phyloP scores from a whole-genome alignment of 1,140 invertebrate species.

The Drosophila pandora region DNA sequence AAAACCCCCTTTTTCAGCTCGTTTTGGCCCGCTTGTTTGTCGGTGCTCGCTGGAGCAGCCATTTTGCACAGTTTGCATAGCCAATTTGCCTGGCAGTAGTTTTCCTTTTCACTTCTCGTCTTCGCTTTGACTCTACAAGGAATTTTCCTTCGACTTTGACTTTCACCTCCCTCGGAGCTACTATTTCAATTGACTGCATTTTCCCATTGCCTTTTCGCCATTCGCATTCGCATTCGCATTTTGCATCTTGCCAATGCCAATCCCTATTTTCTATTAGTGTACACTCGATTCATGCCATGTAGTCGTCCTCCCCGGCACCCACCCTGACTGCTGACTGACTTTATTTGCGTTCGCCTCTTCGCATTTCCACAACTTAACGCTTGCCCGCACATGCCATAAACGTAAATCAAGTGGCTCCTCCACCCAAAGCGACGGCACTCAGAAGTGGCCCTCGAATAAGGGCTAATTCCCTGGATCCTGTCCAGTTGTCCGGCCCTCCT shows the following conservation, averaged over 20 bases:
- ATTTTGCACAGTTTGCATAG: slow-evolving; percentile 75
- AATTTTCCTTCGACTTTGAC: slow-evolving; percentile 16
- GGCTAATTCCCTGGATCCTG: slow-evolving; percentile 26
- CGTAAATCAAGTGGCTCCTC: slow-evolving; percentile 56
- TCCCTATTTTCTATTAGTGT: slow-evolving; percentile 35
- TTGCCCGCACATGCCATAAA: slow-evolving; percentile 58
- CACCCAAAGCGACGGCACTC: slow-evolving; percentile 6
- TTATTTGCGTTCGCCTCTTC: slow-evolving; percentile 50
- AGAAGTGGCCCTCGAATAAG: slow-evolving; percentile 22
- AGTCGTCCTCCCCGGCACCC: slow-evolving; percentile 22
- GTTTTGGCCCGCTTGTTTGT: slow-evolving; percentile 57
- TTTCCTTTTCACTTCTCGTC: slow-evolving; percentile 39
- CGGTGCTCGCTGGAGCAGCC: slow-evolving; percentile 64
- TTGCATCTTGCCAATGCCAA: slow-evolving; percentile 5
- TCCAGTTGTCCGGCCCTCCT: slow-evolving; percentile 9
- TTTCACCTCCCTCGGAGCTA: slow-evolving; percentile 29
- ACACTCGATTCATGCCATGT: slow-evolving; percentile 8
- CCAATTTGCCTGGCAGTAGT: slow-evolving; percentile 68
- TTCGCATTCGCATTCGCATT: slow-evolving; percentile 31
- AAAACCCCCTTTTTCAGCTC: slow-evolving; percentile 3
- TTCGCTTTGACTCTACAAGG: slow-evolving; percentile 50
- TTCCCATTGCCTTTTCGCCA: slow-evolving; percentile 29
- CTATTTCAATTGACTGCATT: slow-evolving; percentile 74
- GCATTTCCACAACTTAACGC: slow-evolving; percentile 64
- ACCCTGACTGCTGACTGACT: slow-evolving; percentile 31